Base-by-base conservation (phyloP, 2,113 vertebrate genomes). In the Dasyprocta punctata region DNA sequence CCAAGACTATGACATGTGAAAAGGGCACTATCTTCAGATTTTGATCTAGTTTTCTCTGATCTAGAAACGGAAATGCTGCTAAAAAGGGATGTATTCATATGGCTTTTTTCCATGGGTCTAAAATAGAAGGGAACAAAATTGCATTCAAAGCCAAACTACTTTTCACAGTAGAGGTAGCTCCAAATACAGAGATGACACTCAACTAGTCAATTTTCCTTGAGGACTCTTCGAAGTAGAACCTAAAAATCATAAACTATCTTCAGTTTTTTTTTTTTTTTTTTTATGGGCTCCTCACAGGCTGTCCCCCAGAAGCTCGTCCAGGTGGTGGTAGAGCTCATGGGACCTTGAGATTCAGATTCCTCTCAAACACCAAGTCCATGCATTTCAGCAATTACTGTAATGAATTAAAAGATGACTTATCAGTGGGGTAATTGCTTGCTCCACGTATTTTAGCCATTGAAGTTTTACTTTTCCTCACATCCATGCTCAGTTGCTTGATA, bases 151-250 rank as follows among this genome's bases (percentile, higher is more conserved):
- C 58, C 94, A 98, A 95, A 90, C 47, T 98, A 97, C 30, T 98
- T 97, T 98, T 99, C 94, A 98, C 0, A 77, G n/a, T 97, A 83
- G 97, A 97, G 81, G 98, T 71, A 97, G 98, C 98, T 95, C 99
- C 99, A 97, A 99, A 99, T 82, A 99, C 98, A 94, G 99, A 94
- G 98, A 99, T 44, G 97, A 96, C 60, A 92, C 97, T 56, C 86
- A 98, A 97, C 95, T 54, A 95, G 98, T 97, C 98, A 98, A 97
- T 78, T 98, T 98, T 94, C 95, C 86, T 63, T 67, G 87, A 77
- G 98, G 95, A 86, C 97, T 97, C 92, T 97, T 98, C 91, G 97
- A 98, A 97, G 97, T 94, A 88, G 93, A 94, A 92, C 98, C 98
- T 98, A 98, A 97, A 98, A 98, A 96, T 90, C 99, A 99, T 98